Conservation (phyloP, 2,888 invertebrate species). For the Ectemnius continuus region DNA sequence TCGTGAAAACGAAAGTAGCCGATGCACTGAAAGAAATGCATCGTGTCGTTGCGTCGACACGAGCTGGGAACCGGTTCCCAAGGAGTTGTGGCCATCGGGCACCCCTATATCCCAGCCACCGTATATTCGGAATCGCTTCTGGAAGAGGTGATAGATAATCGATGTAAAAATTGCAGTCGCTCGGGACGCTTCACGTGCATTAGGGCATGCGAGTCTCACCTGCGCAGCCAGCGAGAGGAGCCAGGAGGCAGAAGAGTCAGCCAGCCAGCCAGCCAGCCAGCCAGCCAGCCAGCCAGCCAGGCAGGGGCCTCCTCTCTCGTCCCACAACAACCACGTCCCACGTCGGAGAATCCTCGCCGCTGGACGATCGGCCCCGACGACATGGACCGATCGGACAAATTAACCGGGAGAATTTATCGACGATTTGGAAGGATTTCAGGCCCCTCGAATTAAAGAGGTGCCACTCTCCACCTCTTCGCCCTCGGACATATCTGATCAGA, state of each 20-base stretch:
- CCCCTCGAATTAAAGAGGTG: constrained; percentile 1
- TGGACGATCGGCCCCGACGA: too few relatives aligned
- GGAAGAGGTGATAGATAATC: constrained; percentile 53
- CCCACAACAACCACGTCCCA: too few relatives aligned
- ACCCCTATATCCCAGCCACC: constrained; percentile 49
- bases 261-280: too few relatives aligned
- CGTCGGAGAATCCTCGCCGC: too few relatives aligned
- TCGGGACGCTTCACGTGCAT: background rate
- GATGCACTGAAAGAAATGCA: constrained; percentile 64
- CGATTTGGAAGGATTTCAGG: constrained; percentile 6
- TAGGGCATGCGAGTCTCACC: background rate
- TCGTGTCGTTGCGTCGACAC: constrained; percentile 63
- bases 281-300: too few relatives aligned
- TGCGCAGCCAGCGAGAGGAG: background rate
- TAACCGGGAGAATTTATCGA: background rate
- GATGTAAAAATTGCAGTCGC: constrained; percentile 9
- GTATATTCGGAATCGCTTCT: constrained; percentile 48
- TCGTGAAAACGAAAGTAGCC: constrained; percentile 69
- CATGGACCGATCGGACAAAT: too few relatives aligned
- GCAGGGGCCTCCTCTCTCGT: background rate
- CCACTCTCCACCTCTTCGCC: background rate
- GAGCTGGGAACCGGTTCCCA: constrained; percentile 65
- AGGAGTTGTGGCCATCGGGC: constrained; percentile 57
- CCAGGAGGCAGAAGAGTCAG: background rate
- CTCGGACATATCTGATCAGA: background rate